phyloP scores from a whole-genome alignment of 2,888 invertebrate species.

The Dryobota labecula region DNA sequence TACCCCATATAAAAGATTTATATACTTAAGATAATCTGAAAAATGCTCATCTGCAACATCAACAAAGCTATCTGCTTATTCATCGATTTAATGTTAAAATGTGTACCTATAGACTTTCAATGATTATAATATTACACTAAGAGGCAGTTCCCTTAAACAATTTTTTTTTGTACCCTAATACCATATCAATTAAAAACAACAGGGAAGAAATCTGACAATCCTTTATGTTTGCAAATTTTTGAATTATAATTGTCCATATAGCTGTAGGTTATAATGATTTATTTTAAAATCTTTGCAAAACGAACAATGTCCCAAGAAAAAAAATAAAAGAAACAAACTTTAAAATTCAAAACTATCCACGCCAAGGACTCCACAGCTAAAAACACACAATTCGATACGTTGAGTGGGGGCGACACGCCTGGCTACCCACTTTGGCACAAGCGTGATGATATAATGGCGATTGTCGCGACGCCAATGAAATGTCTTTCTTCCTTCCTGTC shows the following conservation, averaged over 20 bases:
- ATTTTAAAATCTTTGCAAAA: background rate
- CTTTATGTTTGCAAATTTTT: background rate
- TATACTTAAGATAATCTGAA: too few species aligned
- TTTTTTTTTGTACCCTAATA: too few species aligned
- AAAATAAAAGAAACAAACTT: background rate
- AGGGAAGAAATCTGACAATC: background rate
- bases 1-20: too few species aligned
- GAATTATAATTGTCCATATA: too few species aligned
- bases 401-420: slow-evolving; percentile 73
- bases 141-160: background rate
- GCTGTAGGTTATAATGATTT: too few species aligned
- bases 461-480: slow-evolving; percentile 80
- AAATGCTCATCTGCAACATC: too few species aligned
- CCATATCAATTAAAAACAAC: too few species aligned
- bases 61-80: background rate
- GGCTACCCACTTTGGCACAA: slow-evolving; percentile 70
- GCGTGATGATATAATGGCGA: slow-evolving; percentile 79
- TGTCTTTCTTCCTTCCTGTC: slow-evolving; percentile 84
- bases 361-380: slow-evolving; percentile 27
- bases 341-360: slow-evolving; percentile 49
- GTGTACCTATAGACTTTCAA: too few species aligned
- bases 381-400: slow-evolving; percentile 62
- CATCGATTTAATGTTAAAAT: too few species aligned
- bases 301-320: background rate
- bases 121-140: too few species aligned